These are phyloP conservation scores for Scaptomyza cyrtandrae DNA, from an alignment of 2,888 invertebrate genomes.

Conservation along the genomic window DNA sequence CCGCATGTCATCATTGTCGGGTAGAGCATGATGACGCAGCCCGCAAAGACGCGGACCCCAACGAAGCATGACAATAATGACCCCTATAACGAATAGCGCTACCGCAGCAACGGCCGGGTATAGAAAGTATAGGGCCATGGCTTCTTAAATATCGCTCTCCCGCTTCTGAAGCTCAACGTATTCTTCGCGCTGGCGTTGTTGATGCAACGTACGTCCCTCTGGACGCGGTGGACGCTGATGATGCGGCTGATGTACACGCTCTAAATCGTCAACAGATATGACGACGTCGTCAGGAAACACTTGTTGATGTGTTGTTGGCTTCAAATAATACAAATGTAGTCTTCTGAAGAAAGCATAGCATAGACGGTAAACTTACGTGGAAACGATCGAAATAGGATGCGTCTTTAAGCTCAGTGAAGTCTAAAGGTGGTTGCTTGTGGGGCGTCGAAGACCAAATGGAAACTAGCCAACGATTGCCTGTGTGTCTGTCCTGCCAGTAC, in stretches of 20 bases:
- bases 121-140: constrained; percentile 87
- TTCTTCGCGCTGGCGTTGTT: constrained; percentile 84
- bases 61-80: constrained; percentile 90
- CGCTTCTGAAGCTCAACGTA: constrained; percentile 89
- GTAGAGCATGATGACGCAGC: constrained; percentile 88
- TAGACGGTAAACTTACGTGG: constrained; percentile 65
- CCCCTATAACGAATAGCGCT: constrained; percentile 89
- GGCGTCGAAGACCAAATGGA: constrained; percentile 94
- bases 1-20: constrained; percentile 88
- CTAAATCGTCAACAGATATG: constrained; percentile 77
- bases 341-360: neutral
- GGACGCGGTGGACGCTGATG: constrained; percentile 81
- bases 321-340: constrained; percentile 6
- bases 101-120: constrained; percentile 92
- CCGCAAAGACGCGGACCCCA: constrained; percentile 90
- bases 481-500: constrained; percentile 92
- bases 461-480: constrained; percentile 93
- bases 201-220: constrained; percentile 80
- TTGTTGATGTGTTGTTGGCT: constrained; percentile 76
- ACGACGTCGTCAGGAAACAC: constrained; percentile 80
- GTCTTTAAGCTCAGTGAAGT: constrained; percentile 90
- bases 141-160: constrained; percentile 90
- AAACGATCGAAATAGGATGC: constrained; percentile 83
- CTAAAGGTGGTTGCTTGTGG: constrained; percentile 92
- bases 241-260: constrained; percentile 68